Base-by-base conservation (phyloP, 2,888 invertebrate genomes). In the Hirtodrosophila cameraria region DNA sequence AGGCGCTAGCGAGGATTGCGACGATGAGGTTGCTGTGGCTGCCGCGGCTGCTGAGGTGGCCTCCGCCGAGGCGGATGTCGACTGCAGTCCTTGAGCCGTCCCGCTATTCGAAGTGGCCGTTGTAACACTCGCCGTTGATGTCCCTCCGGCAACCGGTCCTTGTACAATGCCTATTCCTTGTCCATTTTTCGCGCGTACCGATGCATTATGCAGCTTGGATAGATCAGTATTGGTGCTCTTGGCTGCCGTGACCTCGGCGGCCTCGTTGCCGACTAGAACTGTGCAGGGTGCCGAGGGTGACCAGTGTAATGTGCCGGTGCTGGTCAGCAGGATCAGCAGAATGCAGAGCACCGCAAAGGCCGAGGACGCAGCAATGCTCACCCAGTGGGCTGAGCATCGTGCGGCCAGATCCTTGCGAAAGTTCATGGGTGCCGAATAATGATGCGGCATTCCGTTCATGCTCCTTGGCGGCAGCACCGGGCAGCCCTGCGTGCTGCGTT, bases 361-460 rank as follows among this genome's bases (percentile, higher is more conserved):
- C 91, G 96, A 93, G 89, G 97, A 95, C 90, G 97, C 95, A 78
- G 95, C 94, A 89, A 98, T 95, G 71, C 97, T 97, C 79, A 97
- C 94, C 92, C 97, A 96, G 91, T 96, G 96, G 96, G 97, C 97
- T 70, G 96, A 96, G 92, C 98, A 98, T 87, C 94, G 93, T 81
- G 96, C 95, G 57, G 96, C 94, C 86, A 96, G 92, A 83, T 96
- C 96, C 93, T 97, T 96, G 90, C 95, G 94, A 91, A 96, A 96
- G 91, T 96, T 96, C 92, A 96, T 96, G 86, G 96, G 93, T 80
- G 95, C 95, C 73, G 95, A 94, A 89, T 95, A 96, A 91, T 95
- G 95, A 86, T 94, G 94, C 72, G 93, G 93, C 80, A 94, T 92
- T 49, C 90, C 89, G 81, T 90, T 90, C 90, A 90, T 91, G 87